Evolutionary conservation across 1,140 invertebrate genomes (phyloP), one percentile per base, ranked within the genome.

Genomic region (Diploscapter pachys): DNA sequence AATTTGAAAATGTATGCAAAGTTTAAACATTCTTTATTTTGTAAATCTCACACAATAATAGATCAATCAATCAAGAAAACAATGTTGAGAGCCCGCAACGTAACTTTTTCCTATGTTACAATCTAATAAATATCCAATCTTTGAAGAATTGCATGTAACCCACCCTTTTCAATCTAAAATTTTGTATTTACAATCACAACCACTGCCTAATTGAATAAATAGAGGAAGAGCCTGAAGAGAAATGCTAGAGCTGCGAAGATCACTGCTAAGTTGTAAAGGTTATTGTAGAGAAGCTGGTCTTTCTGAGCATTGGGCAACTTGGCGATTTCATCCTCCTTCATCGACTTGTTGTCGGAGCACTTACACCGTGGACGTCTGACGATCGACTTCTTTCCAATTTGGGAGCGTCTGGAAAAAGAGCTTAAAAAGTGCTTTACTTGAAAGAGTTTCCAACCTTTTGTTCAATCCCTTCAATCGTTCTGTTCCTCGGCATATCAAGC

Each of bases 161-260:
- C 31, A 31, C 31, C 31, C 31, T 31, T 31, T 31, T 31, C 31
- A 31, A 31, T 31, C 31, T 31, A 31, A 31, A 31, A 31, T 31
- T 31, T 31, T 31, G 1, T 31, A 31, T 31, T 31, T 31, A 31
- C 31, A 31, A 31, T 31, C 31, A 31, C 31, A 31, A 31, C 31
- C 31, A 31, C 31, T 31, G 31, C 31, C 31, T 31, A 31, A 31
- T 31, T 31, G 31, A 59, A 59, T 5, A 68, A 53, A 68, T 9
- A 55, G 66, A 68, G 66, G 9, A 68, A 55, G 52, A 68, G 6
- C 1, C 52, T 8, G 66, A 68, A 68, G 48, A 68, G 57, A 6
- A 68, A 54, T 52, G 66, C 66, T 5, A 68, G 6, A 9, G 66
- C 66, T 53, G 66, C 66, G 50, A 68, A 68, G 48, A 68, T 5